Conservation (phyloP, 2,113 vertebrate species). For the Chauna torquata region DNA sequence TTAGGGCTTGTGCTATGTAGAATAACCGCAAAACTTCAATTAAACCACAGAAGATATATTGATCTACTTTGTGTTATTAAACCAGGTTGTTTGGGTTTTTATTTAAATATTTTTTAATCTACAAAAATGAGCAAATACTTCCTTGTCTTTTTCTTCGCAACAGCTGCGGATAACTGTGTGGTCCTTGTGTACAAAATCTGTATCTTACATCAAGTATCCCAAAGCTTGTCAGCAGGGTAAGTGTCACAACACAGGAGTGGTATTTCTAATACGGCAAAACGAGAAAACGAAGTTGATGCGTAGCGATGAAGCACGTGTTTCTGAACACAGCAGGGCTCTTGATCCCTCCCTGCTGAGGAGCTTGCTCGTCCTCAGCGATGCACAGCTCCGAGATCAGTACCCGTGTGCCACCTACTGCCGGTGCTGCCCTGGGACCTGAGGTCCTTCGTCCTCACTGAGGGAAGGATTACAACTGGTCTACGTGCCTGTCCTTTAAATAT, state of each 20-base stretch:
- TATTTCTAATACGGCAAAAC: neutral
- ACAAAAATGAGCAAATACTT: neutral
- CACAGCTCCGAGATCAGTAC: accelerated
- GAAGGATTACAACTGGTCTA: neutral
- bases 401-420: neutral
- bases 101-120: neutral
- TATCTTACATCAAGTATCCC: slow-evolving; percentile 98
- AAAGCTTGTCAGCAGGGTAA: slow-evolving; percentile 95
- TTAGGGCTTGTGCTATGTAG: neutral
- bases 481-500: neutral
- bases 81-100: neutral
- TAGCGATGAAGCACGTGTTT: accelerated
- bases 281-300: too few relatives aligned
- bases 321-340: neutral
- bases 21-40: neutral
- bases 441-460: accelerated
- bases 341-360: neutral
- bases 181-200: slow-evolving; percentile 96
- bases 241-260: slow-evolving; percentile 10
- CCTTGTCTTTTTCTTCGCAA: neutral
- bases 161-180: slow-evolving; percentile 97
- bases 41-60: neutral
- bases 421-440: neutral
- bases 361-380: accelerated
- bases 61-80: neutral